phyloP scores from a whole-genome alignment of 1,140 invertebrate genomes.

The Lasioglossum baleicum region DNA sequence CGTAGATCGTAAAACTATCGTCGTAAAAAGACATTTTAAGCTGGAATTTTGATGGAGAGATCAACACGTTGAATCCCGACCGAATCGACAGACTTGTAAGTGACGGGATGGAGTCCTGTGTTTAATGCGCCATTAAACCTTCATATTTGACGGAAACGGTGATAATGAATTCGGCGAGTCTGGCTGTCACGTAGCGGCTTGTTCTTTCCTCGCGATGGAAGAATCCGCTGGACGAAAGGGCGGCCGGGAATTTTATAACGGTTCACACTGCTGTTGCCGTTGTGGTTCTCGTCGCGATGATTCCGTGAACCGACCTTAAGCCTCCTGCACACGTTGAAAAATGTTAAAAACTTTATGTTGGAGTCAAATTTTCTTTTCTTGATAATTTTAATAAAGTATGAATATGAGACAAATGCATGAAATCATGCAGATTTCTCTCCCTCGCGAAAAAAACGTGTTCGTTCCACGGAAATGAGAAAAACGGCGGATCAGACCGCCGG shows the following conservation, averaged over 20 bases:
- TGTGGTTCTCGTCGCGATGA: neutral
- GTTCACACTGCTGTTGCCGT: neutral
- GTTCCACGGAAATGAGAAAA: conserved; percentile 23
- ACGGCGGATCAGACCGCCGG: neutral
- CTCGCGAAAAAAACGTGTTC: neutral
- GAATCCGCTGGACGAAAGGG: neutral
- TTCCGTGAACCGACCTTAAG: neutral
- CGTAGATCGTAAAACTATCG: conserved; percentile 34
- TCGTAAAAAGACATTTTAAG: conserved; percentile 26
- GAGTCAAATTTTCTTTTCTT: no score
- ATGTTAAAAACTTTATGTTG: no score
- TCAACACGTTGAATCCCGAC: neutral
- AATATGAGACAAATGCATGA: no score
- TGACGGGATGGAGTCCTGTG: neutral
- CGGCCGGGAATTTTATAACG: conserved; percentile 22
- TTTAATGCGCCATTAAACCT: neutral
- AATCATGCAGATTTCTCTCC: neutral
- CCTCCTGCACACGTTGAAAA: no score
- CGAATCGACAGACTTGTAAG: neutral
- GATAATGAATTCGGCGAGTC: neutral
- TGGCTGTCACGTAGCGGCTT: neutral
- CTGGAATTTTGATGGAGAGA: conserved; percentile 45
- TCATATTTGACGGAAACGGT: neutral
- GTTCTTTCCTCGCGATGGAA: neutral
- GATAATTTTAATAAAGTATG: no score